Evolutionary conservation across 2,113 vertebrate species (phyloP).

Genomic region (Kryptolebias marmoratus): DNA sequence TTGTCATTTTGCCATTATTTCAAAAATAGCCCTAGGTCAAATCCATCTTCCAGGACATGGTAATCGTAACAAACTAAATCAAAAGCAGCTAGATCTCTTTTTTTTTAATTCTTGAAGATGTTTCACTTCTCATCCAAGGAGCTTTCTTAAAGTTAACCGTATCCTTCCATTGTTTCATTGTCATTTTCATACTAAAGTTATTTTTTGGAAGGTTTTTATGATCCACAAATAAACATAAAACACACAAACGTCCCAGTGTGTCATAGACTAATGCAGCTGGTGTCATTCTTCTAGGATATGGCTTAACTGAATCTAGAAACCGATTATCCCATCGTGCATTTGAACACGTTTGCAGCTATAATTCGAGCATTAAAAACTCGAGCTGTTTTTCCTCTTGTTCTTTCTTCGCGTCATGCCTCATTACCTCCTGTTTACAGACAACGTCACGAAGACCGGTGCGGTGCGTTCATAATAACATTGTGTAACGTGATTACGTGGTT

Average conservation of each 20-base stretch:
- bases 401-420: not conserved
- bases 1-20: not conserved
- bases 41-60: too few species aligned
- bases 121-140: too few species aligned
- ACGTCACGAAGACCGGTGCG: not conserved
- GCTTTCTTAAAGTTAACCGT: too few species aligned
- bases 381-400: not conserved
- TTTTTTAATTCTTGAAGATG: too few species aligned
- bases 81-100: too few species aligned
- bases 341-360: not conserved
- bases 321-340: too few species aligned
- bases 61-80: too few species aligned
- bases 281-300: not conserved
- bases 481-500: not conserved
- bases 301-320: not conserved
- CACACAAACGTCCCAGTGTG: not conserved
- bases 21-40: not conserved
- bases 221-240: too few species aligned
- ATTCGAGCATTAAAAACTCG: not conserved
- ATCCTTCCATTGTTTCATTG: not conserved
- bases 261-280: not conserved
- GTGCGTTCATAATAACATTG: not conserved
- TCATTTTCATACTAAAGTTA: too few species aligned
- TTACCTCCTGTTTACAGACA: conserved; percentile 1
- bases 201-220: too few species aligned